phyloP scores from a whole-genome alignment of 2,113 vertebrate genomes.

The Sprattus sprattus region DNA sequence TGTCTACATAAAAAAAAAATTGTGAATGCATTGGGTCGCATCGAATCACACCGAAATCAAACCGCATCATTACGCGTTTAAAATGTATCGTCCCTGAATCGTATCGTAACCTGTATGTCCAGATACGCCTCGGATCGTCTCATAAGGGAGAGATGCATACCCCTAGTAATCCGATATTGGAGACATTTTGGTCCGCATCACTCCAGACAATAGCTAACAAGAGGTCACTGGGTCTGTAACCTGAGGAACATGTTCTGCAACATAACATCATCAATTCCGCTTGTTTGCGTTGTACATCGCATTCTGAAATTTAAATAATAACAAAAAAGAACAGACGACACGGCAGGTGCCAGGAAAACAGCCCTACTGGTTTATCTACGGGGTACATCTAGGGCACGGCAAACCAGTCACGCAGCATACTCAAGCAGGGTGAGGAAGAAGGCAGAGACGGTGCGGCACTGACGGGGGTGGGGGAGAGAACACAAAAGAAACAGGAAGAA shows the following conservation, averaged over 20 bases:
- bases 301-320: background rate
- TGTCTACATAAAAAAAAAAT: no score
- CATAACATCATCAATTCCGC: background rate
- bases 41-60: no score
- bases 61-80: no score
- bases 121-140: no score
- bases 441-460: background rate
- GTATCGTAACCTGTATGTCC: no score
- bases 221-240: background rate
- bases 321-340: background rate
- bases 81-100: no score
- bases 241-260: background rate
- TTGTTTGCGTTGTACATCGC: no score
- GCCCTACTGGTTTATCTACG: background rate
- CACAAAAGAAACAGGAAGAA: background rate
- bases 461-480: background rate
- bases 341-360: background rate
- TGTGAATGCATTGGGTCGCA: no score
- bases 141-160: no score
- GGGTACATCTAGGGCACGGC: background rate
- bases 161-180: no score
- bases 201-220: background rate
- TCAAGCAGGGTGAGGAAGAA: background rate
- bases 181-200: no score
- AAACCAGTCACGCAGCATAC: background rate